A percentile compares a stretch with the other conserved stretches of the same genome.
Evolutionary conservation across 1,140 invertebrate genomes (phyloP).

Genomic region (Rhopalosiphum padi): DNA sequence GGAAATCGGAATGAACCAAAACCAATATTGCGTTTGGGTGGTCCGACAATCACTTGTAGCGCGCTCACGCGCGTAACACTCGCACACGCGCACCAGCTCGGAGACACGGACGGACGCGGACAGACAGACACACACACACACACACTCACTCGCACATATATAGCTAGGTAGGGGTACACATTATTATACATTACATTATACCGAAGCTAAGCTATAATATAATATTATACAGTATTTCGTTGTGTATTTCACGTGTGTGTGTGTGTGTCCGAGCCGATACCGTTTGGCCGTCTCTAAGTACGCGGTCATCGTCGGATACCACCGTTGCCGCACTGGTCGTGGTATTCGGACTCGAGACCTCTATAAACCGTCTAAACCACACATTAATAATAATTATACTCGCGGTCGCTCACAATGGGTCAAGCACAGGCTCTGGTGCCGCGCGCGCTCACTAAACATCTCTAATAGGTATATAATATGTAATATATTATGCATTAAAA

Average conservation of each 20-base stretch:
- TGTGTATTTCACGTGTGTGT: not conserved
- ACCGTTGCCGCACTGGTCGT: not conserved
- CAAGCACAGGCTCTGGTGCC: not conserved
- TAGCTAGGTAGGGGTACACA: not conserved
- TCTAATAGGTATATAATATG: not conserved
- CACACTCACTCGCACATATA: not conserved
- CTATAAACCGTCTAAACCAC: constrained; percentile 1
- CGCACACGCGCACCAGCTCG: not conserved
- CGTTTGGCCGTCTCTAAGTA: constrained; percentile 12
- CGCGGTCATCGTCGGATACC: not conserved
- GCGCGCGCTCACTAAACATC: not conserved
- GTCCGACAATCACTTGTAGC: constrained; percentile 48
- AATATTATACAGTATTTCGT: not conserved
- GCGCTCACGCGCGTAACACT: constrained; percentile 38
- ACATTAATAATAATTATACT: constrained; percentile 31
- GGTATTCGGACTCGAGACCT: constrained; percentile 14
- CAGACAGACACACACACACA: not conserved
- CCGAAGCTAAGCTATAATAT: not conserved
- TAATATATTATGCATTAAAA: not conserved
- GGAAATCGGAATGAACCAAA: constrained; percentile 40
- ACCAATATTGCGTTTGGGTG: constrained; percentile 56
- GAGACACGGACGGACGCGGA: not conserved
- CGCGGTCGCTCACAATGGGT: not conserved
- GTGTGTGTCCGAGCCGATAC: not conserved
- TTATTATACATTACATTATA: not conserved